A percentile compares a stretch with the other conserved stretches of the same genome.
Evolutionary conservation across 2,797 vertebrate species (phyloP).

Genomic region (Aulostomus chinensis): DNA sequence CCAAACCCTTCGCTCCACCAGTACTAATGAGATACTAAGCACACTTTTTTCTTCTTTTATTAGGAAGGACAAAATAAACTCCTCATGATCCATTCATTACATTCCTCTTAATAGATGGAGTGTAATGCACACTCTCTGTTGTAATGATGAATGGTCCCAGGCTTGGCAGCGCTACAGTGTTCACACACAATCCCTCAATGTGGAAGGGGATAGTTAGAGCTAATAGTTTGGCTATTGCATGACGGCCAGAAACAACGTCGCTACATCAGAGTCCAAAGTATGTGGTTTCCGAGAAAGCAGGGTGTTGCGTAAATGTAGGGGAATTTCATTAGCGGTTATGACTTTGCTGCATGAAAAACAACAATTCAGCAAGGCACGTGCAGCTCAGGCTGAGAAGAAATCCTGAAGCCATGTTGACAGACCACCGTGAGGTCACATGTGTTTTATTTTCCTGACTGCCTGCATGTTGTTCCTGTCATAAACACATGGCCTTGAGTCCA

Average conservation of each 20-base stretch:
- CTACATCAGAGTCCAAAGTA: constrained; percentile 15
- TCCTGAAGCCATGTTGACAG: constrained; percentile 19
- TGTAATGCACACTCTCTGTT: constrained; percentile 31
- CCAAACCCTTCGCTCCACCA: constrained; percentile 29
- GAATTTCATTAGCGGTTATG: background rate
- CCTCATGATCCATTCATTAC: constrained; percentile 60
- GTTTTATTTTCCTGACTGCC: constrained; percentile 44
- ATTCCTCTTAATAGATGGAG: constrained; percentile 50
- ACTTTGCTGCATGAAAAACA: background rate
- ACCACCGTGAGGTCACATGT: constrained; percentile 30
- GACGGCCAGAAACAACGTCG: constrained; percentile 51
- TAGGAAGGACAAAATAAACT: constrained; percentile 22
- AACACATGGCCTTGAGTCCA: constrained; percentile 71
- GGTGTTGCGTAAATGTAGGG: constrained; percentile 11
- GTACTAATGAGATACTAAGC: constrained; percentile 67
- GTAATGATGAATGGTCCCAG: constrained; percentile 54
- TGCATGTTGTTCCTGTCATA: constrained; percentile 58
- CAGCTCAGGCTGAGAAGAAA: constrained; percentile 1
- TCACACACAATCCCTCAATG: constrained; percentile 31
- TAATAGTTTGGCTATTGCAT: constrained; percentile 37
- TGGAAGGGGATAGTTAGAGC: constrained; percentile 22
- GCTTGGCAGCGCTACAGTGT: constrained; percentile 43
- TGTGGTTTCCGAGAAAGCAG: constrained; percentile 1
- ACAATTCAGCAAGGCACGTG: background rate
- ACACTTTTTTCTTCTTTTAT: constrained; percentile 53